Evolutionary conservation across 2,888 invertebrate species (phyloP).

Genomic region (Drosophila borealis): DNA sequence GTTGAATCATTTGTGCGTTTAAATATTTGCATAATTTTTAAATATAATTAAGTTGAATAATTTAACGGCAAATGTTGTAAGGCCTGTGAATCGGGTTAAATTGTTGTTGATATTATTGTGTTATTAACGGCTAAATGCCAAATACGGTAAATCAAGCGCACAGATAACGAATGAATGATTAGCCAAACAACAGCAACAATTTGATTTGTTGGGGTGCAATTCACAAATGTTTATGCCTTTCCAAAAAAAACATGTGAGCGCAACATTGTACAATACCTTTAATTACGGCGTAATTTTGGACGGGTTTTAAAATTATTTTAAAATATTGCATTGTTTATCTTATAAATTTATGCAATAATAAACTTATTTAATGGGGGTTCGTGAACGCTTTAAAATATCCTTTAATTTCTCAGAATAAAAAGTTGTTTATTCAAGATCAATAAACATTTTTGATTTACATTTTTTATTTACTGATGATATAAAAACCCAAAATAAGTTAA

Average conservation of each 20-base stretch:
- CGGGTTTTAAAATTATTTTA: slow-evolving; percentile 11
- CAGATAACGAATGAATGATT: slow-evolving; percentile 45
- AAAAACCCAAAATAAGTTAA: too few relatives aligned
- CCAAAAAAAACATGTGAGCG: slow-evolving; percentile 17
- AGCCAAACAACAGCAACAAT: slow-evolving; percentile 19
- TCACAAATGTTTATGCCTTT: slow-evolving; percentile 25
- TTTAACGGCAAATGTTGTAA: slow-evolving; percentile 52
- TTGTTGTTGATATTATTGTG: slow-evolving; percentile 14
- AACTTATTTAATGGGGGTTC: too few relatives aligned
- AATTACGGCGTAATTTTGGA: slow-evolving; percentile 6
- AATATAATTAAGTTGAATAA: slow-evolving; percentile 46
- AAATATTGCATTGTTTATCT: neutral
- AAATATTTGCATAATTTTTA: slow-evolving; percentile 53
- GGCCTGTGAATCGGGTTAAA: slow-evolving; percentile 51
- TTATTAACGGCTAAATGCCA: slow-evolving; percentile 30
- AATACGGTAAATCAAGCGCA: slow-evolving; percentile 45
- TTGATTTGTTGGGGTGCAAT: slow-evolving; percentile 21
- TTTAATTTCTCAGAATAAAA: too few relatives aligned
- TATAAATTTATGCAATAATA: neutral
- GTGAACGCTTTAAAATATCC: too few relatives aligned
- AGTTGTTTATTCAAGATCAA: too few relatives aligned
- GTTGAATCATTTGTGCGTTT: slow-evolving; percentile 37
- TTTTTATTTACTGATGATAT: too few relatives aligned
- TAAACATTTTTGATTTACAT: too few relatives aligned
- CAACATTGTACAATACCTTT: slow-evolving; percentile 5